Percentiles rank a stretch among this genome's conserved stretches.
phyloP scores from a whole-genome alignment of 1,140 invertebrate species.

The Drosophila varians region DNA sequence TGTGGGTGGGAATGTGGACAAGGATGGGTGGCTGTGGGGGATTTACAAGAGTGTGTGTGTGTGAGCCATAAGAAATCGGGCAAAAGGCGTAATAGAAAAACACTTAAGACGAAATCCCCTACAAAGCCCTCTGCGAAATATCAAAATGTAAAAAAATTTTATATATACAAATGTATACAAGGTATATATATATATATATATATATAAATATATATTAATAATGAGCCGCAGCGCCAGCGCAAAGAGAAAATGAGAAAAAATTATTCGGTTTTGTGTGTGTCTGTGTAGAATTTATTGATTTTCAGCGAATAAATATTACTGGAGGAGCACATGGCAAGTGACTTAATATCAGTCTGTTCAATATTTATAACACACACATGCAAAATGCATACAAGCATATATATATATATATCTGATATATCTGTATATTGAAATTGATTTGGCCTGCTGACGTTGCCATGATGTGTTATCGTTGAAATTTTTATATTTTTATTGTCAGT shows the following conservation, averaged over 20 bases:
- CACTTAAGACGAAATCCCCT: slow-evolving; percentile 62
- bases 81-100: slow-evolving; percentile 75
- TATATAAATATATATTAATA: slow-evolving; percentile 32
- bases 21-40: slow-evolving; percentile 18
- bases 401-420: slow-evolving; percentile 15
- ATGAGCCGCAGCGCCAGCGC: slow-evolving; percentile 57
- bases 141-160: slow-evolving; percentile 73
- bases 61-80: slow-evolving; percentile 27
- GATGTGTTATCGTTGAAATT: slow-evolving; percentile 72
- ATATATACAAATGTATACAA: slow-evolving; percentile 57
- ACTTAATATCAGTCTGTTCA: slow-evolving; percentile 50
- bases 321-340: slow-evolving; percentile 57
- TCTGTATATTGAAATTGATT: slow-evolving; percentile 73
- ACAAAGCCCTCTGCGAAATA: slow-evolving; percentile 48
- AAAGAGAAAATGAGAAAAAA: slow-evolving; percentile 59
- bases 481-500: slow-evolving; percentile 77
- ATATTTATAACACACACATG: slow-evolving; percentile 47
- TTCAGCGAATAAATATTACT: slow-evolving; percentile 61
- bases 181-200: slow-evolving; percentile 15
- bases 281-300: slow-evolving; percentile 63
- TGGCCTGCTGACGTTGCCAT: slow-evolving; percentile 59
- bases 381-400: slow-evolving; percentile 15
- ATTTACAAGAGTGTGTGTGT: slow-evolving; percentile 6
- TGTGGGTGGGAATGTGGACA: slow-evolving; percentile 24
- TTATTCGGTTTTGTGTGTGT: slow-evolving; percentile 22